Conservation (phyloP, 2,888 invertebrate genomes). For the Hetaerina titia region DNA sequence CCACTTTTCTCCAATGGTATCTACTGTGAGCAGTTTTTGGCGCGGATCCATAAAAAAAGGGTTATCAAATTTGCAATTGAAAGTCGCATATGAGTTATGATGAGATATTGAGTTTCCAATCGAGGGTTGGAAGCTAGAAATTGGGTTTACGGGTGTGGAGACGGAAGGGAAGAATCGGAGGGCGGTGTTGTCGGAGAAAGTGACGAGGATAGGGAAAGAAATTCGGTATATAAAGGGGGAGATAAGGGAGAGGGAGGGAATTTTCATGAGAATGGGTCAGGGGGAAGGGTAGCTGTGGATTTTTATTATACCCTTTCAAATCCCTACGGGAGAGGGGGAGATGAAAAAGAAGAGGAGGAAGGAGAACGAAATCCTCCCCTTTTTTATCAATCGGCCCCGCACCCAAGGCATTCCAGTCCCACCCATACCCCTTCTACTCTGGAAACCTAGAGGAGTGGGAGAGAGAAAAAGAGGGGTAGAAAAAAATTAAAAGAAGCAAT, state of each 20-base stretch:
- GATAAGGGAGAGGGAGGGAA: not conserved
- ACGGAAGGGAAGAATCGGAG: not conserved
- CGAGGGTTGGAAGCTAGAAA: not conserved
- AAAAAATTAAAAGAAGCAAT: constrained; percentile 52
- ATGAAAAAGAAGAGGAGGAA: not conserved
- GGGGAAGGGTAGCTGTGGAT: not conserved
- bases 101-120: not conserved
- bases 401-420: not conserved
- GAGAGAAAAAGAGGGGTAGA: not conserved
- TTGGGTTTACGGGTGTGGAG: not conserved
- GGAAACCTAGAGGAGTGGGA: not conserved
- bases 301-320: constrained; percentile 52
- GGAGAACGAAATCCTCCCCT: not conserved
- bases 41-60: not conserved
- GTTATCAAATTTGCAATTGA: constrained; percentile 1
- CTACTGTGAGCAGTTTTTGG: not conserved
- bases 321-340: constrained; percentile 28
- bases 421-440: not conserved
- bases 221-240: not conserved
- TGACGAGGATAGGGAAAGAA: not conserved
- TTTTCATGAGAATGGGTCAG: not conserved
- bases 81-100: not conserved
- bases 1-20: not conserved
- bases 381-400: not conserved
- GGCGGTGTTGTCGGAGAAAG: not conserved